Percentiles rank a stretch among this genome's conserved stretches.
phyloP scores from a whole-genome alignment of 1,140 invertebrate species.

The Goniozus legneri region DNA sequence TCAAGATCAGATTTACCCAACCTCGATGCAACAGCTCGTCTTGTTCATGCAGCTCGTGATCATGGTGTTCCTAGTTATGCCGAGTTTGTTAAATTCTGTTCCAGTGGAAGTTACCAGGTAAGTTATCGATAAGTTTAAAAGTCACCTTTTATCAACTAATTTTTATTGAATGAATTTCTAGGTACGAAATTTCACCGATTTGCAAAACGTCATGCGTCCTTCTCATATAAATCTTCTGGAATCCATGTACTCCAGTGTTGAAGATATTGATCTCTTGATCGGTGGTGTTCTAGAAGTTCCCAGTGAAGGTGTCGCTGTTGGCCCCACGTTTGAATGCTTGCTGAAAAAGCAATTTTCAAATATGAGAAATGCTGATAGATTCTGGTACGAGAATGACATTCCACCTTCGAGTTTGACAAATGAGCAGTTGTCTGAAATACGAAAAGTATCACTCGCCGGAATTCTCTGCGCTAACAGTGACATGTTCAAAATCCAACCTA shows the following conservation, averaged over 20 bases:
- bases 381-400: conserved; percentile 95
- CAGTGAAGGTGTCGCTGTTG: conserved; percentile 74
- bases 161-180: conserved; percentile 8
- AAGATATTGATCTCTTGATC: conserved; percentile 83
- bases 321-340: conserved; percentile 84
- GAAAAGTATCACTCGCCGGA: conserved; percentile 76
- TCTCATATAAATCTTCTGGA: conserved; percentile 59
- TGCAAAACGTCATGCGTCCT: conserved; percentile 63
- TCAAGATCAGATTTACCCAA: conserved; percentile 15
- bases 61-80: conserved; percentile 88
- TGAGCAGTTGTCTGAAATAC: conserved; percentile 82
- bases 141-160: not conserved
- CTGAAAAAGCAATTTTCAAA: conserved; percentile 76
- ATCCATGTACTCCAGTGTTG: conserved; percentile 65
- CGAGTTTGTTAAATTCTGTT: conserved; percentile 71
- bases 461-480: conserved; percentile 79
- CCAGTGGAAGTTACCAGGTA: conserved; percentile 48
- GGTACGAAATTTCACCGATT: conserved; percentile 60
- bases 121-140: conserved; percentile 2
- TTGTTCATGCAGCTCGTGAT: conserved; percentile 75
- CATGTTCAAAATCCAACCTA: conserved; percentile 67
- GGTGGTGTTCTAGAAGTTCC: conserved; percentile 83
- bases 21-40: conserved; percentile 40
- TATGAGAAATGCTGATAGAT: conserved; percentile 79
- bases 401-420: conserved; percentile 79